Evolutionary conservation across 1,140 invertebrate genomes (phyloP), one percentile per base, ranked within the genome.

Genomic region (Amphibalanus amphitrite): DNA sequence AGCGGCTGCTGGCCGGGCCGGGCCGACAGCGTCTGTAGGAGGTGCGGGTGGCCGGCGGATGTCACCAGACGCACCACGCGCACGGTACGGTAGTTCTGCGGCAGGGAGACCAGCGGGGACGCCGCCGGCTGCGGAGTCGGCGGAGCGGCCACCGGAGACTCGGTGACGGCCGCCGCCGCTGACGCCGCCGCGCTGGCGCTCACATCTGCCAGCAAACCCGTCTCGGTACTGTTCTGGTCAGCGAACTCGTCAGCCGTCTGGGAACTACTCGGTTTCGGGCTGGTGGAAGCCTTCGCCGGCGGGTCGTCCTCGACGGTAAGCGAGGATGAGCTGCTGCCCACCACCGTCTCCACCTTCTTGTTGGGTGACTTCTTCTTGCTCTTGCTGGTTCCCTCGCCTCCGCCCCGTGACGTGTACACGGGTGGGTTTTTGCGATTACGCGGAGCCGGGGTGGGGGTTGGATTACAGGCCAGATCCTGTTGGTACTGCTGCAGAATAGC

Each of bases 401-500:
- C 65, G n/a, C 65, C 65, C 3, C 65, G 65, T 3, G 65, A 67
- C 3, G 65, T 67, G 28, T 67, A 67, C 28, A 67, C 65, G 10
- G 65, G 65, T 26, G 65, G 65, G 76, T 89, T 90, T 78, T 90
- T 90, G 20, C 88, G 81, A 75, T 90, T 90, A 0, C 87, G 86
- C 8, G 85, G 71, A 88, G 82, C 76, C 88, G 82, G 72, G 88
- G 81, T 0, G 88, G 89, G 0, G 67, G 89, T 89, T 0, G 89
- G 89, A 78, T 90, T 91, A 78, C 90, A 89, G 77, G 90, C 90
- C 26, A 88, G 76, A 78, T 90, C 89, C 75, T 90, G 89, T 65
- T 89, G 88, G 78, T 91, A 91, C 76, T 90, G 87, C 1, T 89
- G 88, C 28, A 91, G 78, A 76, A 91, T 91, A 70, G 89, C 89